Conservation (phyloP, 2,797 vertebrate species). For the Chaetophractus vellerosus region DNA sequence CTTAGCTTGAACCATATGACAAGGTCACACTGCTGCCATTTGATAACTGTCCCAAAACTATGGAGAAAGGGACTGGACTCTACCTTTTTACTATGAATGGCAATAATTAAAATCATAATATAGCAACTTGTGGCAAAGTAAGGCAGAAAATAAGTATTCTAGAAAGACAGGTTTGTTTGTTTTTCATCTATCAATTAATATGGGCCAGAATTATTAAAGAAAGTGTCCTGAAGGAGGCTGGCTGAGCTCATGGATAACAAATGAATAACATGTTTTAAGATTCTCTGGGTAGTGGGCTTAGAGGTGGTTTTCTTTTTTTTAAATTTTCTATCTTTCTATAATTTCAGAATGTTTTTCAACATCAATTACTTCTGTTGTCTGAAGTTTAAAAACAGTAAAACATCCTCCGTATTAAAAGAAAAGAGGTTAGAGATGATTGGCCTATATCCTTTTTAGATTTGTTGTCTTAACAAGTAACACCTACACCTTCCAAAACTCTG, state of each 20-base stretch:
- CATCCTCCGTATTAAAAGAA: background rate
- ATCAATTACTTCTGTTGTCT: too few relatives aligned
- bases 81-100: background rate
- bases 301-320: background rate
- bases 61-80: background rate
- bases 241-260: background rate
- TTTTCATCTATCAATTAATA: background rate
- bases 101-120: background rate
- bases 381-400: background rate
- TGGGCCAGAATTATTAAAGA: slow-evolving; percentile 13
- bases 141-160: slow-evolving; percentile 8
- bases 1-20: background rate
- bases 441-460: too few relatives aligned
- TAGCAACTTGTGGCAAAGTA: background rate
- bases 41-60: background rate
- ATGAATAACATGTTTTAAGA: slow-evolving; percentile 16
- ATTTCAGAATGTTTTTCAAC: slow-evolving; percentile 16
- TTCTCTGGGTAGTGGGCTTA: background rate
- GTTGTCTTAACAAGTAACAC: too few relatives aligned
- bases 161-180: background rate
- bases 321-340: slow-evolving; percentile 34
- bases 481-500: too few relatives aligned
- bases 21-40: background rate
- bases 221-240: background rate
- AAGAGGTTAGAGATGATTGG: background rate